These are phyloP conservation scores for Cuculus canorus DNA, from an alignment of 2,797 vertebrate genomes.

Conservation along the genomic window DNA sequence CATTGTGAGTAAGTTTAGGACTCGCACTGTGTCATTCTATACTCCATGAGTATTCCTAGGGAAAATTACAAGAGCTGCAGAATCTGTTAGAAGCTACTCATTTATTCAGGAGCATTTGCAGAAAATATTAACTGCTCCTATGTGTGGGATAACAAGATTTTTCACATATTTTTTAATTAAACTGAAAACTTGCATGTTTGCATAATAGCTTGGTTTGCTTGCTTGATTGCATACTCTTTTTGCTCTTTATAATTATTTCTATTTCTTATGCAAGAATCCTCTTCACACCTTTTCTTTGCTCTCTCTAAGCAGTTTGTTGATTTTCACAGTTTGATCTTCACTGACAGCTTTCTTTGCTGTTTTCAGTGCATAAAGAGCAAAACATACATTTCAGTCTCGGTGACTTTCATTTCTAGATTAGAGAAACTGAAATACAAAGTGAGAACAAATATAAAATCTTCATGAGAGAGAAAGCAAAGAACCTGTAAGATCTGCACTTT, in stretches of 20 bases:
- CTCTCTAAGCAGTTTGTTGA: constrained; percentile 33
- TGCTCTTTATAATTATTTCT: constrained; percentile 41
- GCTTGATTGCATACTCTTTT: not conserved
- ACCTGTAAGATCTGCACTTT: constrained; percentile 46
- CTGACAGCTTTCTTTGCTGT: constrained; percentile 57
- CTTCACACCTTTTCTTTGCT: constrained; percentile 33
- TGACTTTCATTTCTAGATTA: constrained; percentile 57
- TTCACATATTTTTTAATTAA: constrained; percentile 50
- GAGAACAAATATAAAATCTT: constrained; percentile 63
- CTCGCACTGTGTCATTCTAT: not conserved
- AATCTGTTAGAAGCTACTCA: not conserved
- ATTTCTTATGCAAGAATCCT: constrained; percentile 12
- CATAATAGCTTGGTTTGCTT: not conserved
- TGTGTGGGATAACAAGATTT: not conserved
- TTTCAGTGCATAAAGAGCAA: constrained; percentile 47
- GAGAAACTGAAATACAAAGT: constrained; percentile 54
- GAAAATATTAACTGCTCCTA: not conserved
- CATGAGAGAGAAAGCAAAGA: constrained; percentile 34
- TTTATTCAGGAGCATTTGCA: constrained; percentile 6
- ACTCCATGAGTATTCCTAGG: not conserved
- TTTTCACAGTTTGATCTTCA: constrained; percentile 50
- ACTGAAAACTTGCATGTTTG: not conserved
- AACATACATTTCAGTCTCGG: constrained; percentile 34
- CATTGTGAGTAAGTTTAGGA: not conserved
- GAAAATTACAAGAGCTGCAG: not conserved